Percentiles rank a stretch among this genome's conserved stretches.
These are phyloP conservation scores for Geotrypetes seraphini DNA, from an alignment of 2,797 vertebrate species.

Conservation along the genomic window DNA sequence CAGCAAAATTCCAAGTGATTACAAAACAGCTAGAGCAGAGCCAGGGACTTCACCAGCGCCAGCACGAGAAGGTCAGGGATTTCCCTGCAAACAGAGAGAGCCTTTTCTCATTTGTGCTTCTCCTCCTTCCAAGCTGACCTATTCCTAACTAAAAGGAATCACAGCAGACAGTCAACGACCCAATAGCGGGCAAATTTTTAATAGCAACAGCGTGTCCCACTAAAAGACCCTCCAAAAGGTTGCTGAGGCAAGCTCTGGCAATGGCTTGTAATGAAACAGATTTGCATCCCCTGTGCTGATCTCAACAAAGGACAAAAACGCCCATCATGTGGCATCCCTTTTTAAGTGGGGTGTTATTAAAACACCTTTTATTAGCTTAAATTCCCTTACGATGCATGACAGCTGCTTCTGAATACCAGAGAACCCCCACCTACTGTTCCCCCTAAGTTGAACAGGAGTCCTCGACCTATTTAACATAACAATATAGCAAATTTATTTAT, in stretches of 20 bases:
- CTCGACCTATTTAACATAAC: too few relatives aligned
- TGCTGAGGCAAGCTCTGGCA: neutral
- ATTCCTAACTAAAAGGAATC: conserved; percentile 36
- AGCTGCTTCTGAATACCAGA: conserved; percentile 14
- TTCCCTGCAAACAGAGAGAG: conserved; percentile 30
- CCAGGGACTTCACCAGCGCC: conserved; percentile 44
- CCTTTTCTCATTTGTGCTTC: conserved; percentile 23
- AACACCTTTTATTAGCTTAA: conserved; percentile 12
- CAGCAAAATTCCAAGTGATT: too few relatives aligned
- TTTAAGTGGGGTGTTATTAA: too few relatives aligned
- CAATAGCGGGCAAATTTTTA: conserved; percentile 24
- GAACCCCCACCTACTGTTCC: conserved; percentile 10
- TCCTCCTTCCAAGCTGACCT: conserved; percentile 24
- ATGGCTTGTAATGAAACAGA: too few relatives aligned
- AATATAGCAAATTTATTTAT: too few relatives aligned
- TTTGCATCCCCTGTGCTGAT: too few relatives aligned
- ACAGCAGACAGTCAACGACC: conserved; percentile 28
- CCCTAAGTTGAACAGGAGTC: too few relatives aligned
- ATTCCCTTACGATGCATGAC: conserved; percentile 9
- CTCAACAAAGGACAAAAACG: too few relatives aligned
- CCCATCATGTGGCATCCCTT: too few relatives aligned
- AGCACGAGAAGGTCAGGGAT: conserved; percentile 36
- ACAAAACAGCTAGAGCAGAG: conserved; percentile 33
- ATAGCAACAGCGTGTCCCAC: conserved; percentile 26
- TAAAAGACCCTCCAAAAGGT: conserved; percentile 17